Conservation (phyloP, 2,113 vertebrate species). For the Tapirus terrestris region DNA sequence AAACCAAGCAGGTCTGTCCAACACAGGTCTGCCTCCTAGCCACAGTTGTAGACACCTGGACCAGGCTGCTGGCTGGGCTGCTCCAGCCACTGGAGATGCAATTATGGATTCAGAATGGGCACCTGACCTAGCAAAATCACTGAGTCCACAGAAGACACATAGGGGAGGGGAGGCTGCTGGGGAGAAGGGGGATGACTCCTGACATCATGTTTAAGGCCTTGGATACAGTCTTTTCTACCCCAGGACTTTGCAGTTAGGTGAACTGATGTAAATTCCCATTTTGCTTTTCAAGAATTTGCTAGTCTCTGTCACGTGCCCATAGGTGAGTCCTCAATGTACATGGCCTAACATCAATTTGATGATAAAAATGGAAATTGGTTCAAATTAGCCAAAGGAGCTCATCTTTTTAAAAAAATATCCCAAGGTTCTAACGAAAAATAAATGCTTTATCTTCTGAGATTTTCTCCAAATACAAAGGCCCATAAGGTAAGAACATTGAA, state of each 20-base stretch:
- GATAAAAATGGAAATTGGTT: conserved; percentile 15
- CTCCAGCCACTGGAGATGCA: neutral
- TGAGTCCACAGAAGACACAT: neutral
- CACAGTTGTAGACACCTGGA: neutral
- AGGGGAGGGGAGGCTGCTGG: neutral
- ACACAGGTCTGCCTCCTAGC: neutral
- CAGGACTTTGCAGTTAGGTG: neutral
- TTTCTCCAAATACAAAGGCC: conserved; percentile 9
- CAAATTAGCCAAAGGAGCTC: neutral
- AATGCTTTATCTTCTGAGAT: neutral
- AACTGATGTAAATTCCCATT: neutral
- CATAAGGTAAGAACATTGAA: neutral
- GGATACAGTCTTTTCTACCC: neutral
- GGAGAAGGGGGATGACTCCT: neutral
- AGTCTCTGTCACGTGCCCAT: neutral
- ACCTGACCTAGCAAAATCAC: neutral
- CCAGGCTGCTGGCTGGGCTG: neutral
- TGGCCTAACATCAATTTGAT: neutral
- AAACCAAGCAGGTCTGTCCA: neutral
- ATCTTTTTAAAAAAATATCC: conserved; percentile 11
- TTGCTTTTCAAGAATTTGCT: neutral
- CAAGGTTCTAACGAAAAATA: neutral
- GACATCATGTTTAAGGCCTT: neutral
- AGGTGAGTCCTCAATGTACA: neutral
- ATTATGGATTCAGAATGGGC: neutral